phyloP scores from a whole-genome alignment of 2,797 vertebrate species.

The Ctenopoma multispine region DNA sequence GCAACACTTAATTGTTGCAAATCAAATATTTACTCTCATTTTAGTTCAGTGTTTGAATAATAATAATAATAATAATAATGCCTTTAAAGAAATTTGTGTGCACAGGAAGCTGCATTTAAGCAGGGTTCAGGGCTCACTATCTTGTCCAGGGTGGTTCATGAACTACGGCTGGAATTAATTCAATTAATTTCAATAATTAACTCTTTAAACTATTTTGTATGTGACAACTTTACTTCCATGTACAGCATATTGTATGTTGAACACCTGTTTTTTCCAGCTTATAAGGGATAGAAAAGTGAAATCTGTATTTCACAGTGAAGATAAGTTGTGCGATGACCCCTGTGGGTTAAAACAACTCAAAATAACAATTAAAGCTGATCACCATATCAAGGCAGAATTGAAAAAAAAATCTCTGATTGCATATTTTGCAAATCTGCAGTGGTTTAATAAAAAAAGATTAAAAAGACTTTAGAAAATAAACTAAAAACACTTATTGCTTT shows the following conservation, averaged over 20 bases:
- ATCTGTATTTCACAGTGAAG: conserved; percentile 42
- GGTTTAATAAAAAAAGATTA: conserved; percentile 33
- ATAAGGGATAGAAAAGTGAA: conserved; percentile 43
- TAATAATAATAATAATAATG: too few relatives aligned
- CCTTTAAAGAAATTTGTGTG: too few relatives aligned
- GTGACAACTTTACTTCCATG: conserved; percentile 23
- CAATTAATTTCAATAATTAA: too few relatives aligned
- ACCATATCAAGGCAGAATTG: conserved; percentile 12
- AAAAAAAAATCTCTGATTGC: conserved; percentile 25
- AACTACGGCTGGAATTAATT: too few relatives aligned
- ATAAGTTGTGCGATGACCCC: conserved; percentile 25
- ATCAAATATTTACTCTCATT: too few relatives aligned
- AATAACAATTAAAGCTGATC: conserved; percentile 4
- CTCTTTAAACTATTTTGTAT: neutral
- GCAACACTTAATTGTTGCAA: too few relatives aligned
- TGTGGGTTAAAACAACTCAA: neutral
- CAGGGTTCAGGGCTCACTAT: too few relatives aligned
- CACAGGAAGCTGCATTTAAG: too few relatives aligned
- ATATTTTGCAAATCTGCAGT: conserved; percentile 35
- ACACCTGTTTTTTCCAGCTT: conserved; percentile 27
- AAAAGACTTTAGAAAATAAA: conserved; percentile 1
- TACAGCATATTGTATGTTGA: too few relatives aligned
- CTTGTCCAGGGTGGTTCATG: too few relatives aligned
- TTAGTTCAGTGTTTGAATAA: too few relatives aligned
- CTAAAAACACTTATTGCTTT: conserved; percentile 24